These are phyloP conservation scores for Sylvicola fuscatus DNA, from an alignment of 2,888 invertebrate genomes.

Conservation along the genomic window DNA sequence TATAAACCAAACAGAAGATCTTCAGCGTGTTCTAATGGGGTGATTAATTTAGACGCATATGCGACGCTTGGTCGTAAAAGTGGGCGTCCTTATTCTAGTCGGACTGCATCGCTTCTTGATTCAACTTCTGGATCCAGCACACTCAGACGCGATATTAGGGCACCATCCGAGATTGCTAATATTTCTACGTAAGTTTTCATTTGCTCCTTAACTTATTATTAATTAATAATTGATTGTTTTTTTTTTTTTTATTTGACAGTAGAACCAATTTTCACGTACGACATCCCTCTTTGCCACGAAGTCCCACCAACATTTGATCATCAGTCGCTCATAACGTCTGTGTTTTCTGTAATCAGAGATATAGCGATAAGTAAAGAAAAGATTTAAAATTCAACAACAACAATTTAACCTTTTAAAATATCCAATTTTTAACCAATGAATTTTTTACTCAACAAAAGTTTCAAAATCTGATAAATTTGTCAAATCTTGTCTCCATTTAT, in stretches of 20 bases:
- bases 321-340: slow-evolving; percentile 8
- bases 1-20: slow-evolving; percentile 23
- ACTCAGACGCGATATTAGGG: not conserved
- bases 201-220: not conserved
- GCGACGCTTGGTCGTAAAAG: slow-evolving; percentile 21
- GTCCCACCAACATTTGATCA: slow-evolving; percentile 23
- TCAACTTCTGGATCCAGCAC: slow-evolving; percentile 8
- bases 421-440: no score
- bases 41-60: slow-evolving; percentile 9
- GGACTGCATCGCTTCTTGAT: slow-evolving; percentile 21
- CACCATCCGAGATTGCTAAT: not conserved
- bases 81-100: slow-evolving; percentile 19
- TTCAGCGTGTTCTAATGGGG: slow-evolving; percentile 8
- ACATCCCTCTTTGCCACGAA: slow-evolving; percentile 20
- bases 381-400: no score
- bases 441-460: no score
- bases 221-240: not conserved
- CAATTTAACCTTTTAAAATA: no score
- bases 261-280: slow-evolving; percentile 21
- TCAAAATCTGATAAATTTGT: no score
- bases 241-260: slow-evolving; percentile 4
- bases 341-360: no score
- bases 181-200: not conserved
- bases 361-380: no score
- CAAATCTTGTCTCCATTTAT: no score